Evolutionary conservation across 1,140 invertebrate species (phyloP).

Genomic region (Tetramorium parvispinum): DNA sequence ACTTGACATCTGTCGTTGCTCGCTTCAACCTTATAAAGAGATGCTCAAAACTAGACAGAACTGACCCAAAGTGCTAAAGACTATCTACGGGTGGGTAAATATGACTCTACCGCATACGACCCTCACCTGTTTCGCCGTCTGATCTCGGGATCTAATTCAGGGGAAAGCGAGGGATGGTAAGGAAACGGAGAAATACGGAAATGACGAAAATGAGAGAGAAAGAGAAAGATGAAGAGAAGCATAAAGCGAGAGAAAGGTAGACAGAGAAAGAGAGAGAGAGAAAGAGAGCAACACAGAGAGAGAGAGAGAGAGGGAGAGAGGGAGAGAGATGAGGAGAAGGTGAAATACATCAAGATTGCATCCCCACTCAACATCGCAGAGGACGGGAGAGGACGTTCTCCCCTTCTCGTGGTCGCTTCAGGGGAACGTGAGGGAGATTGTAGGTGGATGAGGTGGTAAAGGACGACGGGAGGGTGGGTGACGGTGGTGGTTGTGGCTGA

Average conservation of each 20-base stretch:
- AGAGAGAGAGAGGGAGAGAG: slow-evolving; percentile 44
- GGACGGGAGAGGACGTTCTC: slow-evolving; percentile 58
- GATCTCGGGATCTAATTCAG: slow-evolving; percentile 41
- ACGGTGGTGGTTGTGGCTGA: slow-evolving; percentile 81
- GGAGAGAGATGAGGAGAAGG: slow-evolving; percentile 65
- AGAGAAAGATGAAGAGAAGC: slow-evolving; percentile 3
- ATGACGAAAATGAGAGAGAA: slow-evolving; percentile 41
- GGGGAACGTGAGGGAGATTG: slow-evolving; percentile 69
- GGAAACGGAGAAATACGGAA: slow-evolving; percentile 53
- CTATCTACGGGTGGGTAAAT: slow-evolving; percentile 58
- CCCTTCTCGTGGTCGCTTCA: slow-evolving; percentile 70
- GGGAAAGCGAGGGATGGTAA: slow-evolving; percentile 1
- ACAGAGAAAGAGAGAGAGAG: slow-evolving; percentile 11
- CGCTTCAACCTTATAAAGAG: slow-evolving; percentile 17
- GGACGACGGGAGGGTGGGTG: slow-evolving; percentile 65
- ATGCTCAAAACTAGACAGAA: slow-evolving; percentile 38
- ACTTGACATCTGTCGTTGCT: neutral
- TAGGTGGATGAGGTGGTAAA: slow-evolving; percentile 60
- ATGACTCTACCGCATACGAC: slow-evolving; percentile 51
- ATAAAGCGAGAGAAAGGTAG: slow-evolving; percentile 4
- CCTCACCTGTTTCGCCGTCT: slow-evolving; percentile 66
- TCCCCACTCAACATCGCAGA: slow-evolving; percentile 71
- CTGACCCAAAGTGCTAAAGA: slow-evolving; percentile 61
- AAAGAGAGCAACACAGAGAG: slow-evolving; percentile 42
- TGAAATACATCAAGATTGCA: slow-evolving; percentile 78